These are phyloP conservation scores for Brotula barbata DNA, from an alignment of 2,797 vertebrate genomes.

Conservation along the genomic window DNA sequence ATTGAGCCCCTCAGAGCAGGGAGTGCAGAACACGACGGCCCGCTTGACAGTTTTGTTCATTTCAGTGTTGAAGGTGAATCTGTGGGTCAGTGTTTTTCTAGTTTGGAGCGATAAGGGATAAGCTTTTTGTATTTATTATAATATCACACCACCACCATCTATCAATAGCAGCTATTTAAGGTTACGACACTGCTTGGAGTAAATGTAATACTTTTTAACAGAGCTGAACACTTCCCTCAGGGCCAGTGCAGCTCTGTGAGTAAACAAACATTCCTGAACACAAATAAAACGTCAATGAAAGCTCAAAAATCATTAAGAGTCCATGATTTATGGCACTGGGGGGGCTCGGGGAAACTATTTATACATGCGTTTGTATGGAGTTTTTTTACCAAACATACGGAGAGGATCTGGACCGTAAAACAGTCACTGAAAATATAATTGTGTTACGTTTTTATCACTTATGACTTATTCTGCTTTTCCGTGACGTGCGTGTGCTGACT, in stretches of 20 bases:
- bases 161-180: too few species aligned
- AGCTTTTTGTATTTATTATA: too few species aligned
- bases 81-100: neutral
- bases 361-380: too few species aligned
- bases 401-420: neutral
- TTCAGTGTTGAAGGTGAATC: conserved; percentile 14
- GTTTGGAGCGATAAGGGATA: too few species aligned
- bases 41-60: neutral
- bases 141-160: too few species aligned
- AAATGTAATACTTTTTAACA: neutral
- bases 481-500: too few species aligned
- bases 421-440: neutral
- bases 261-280: neutral
- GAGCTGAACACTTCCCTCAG: neutral
- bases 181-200: neutral
- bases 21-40: conserved; percentile 12
- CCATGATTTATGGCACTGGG: too few species aligned
- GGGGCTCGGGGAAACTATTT: too few species aligned
- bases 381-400: neutral
- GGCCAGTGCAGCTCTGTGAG: conserved; percentile 1
- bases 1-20: neutral
- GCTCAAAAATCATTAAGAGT: neutral
- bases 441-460: neutral
- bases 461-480: conserved; percentile 4
- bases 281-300: neutral